These are phyloP conservation scores for Sclerurus mexicanus DNA, from an alignment of 2,113 vertebrate species.

Conservation along the genomic window DNA sequence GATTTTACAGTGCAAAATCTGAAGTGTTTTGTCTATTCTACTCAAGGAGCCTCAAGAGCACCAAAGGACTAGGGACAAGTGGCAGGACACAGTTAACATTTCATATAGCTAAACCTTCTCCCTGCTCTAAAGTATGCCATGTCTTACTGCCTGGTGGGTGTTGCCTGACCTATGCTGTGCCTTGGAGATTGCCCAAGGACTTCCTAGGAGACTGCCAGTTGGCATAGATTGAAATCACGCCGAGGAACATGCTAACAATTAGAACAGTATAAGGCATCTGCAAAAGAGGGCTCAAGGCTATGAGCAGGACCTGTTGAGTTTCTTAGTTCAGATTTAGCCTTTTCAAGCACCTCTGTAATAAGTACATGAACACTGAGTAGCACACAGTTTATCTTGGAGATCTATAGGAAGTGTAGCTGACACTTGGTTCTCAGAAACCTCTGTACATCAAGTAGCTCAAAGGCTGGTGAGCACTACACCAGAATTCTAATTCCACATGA, in stretches of 20 bases:
- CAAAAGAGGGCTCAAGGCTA: background rate
- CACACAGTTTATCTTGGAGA: background rate
- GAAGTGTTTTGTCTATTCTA: background rate
- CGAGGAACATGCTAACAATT: background rate
- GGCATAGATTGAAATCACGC: background rate
- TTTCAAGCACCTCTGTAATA: background rate
- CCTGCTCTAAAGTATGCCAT: fast-evolving
- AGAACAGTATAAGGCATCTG: background rate
- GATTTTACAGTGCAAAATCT: background rate
- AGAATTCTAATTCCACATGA: background rate
- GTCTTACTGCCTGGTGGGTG: background rate
- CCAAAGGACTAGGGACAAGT: background rate
- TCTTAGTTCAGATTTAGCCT: background rate
- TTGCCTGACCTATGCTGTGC: background rate
- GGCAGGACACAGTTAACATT: background rate
- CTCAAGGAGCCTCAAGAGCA: background rate
- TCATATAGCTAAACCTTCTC: background rate
- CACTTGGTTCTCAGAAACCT: background rate
- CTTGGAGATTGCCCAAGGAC: background rate
- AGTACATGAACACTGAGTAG: background rate
- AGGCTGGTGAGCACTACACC: background rate
- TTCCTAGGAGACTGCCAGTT: background rate
- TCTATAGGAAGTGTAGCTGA: background rate
- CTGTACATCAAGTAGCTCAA: background rate
- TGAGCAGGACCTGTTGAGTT: background rate